phyloP scores from a whole-genome alignment of 2,888 invertebrate species.

The Dryocosmus kuriphilus region DNA sequence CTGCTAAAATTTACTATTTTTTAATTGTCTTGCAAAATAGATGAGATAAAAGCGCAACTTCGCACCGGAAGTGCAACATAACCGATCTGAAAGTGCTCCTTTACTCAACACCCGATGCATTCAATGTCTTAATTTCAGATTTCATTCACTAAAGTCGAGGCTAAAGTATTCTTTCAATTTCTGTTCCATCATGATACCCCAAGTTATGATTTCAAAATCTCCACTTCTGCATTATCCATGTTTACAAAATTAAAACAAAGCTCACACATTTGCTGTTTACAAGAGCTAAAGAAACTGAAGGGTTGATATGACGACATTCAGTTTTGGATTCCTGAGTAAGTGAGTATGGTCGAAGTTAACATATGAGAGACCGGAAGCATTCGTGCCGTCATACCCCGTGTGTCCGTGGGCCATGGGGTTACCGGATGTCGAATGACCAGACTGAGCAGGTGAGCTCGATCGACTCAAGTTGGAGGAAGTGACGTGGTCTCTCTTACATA shows the following conservation, averaged over 20 bases:
- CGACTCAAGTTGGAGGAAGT: slow-evolving; percentile 54
- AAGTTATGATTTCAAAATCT: neutral
- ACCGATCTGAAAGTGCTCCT: slow-evolving; percentile 31
- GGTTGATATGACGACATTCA: neutral
- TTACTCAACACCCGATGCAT: slow-evolving; percentile 33
- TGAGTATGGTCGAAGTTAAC: slow-evolving; percentile 7
- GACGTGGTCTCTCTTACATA: slow-evolving; percentile 55
- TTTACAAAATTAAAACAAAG: neutral
- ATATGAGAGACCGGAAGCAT: slow-evolving; percentile 56
- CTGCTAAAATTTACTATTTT: neutral
- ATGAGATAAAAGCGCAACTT: slow-evolving; percentile 39
- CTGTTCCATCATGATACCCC: neutral
- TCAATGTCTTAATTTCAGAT: slow-evolving; percentile 29
- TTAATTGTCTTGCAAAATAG: slow-evolving; percentile 27
- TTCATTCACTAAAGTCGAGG: slow-evolving; percentile 38
- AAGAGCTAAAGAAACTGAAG: no score
- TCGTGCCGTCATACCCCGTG: slow-evolving; percentile 45
- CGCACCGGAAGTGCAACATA: slow-evolving; percentile 28
- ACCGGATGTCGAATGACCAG: slow-evolving; percentile 72
- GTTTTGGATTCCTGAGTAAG: neutral
- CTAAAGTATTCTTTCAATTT: slow-evolving; percentile 20
- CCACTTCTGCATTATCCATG: neutral
- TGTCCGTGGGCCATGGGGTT: slow-evolving; percentile 67
- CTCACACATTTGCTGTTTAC: no score
- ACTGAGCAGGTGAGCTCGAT: slow-evolving; percentile 65